These are phyloP conservation scores for Cyanistes caeruleus DNA, from an alignment of 2,113 vertebrate genomes.

Conservation along the genomic window DNA sequence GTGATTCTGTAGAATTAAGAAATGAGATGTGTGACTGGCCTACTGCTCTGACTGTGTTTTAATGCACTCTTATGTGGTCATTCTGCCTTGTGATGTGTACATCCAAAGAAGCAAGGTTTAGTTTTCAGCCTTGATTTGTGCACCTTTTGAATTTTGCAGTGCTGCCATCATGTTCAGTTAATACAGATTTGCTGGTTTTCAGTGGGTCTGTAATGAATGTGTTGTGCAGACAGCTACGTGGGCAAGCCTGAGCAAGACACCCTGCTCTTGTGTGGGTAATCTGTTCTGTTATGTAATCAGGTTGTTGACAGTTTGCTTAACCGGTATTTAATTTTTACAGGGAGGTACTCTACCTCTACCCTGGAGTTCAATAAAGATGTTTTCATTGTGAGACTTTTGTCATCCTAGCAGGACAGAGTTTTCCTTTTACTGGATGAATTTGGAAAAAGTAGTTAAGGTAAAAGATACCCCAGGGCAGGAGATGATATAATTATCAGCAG, in stretches of 20 bases:
- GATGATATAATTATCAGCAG: not conserved
- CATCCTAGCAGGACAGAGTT: not conserved
- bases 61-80: rapidly evolving
- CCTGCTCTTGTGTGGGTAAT: not conserved
- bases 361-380: not conserved
- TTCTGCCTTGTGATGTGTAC: not conserved
- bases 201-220: not conserved
- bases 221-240: not conserved
- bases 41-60: rapidly evolving
- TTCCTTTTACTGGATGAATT: not conserved
- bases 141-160: not conserved
- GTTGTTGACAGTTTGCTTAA: not conserved
- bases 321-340: not conserved
- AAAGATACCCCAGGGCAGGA: not conserved
- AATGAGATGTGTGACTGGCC: not conserved
- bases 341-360: not conserved
- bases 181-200: not conserved
- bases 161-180: not conserved
- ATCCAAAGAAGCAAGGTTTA: not conserved
- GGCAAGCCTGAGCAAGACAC: not conserved
- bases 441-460: not conserved
- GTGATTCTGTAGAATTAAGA: not conserved
- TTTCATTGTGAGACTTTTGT: not conserved
- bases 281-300: not conserved
- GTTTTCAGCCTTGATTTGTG: not conserved